A percentile compares a stretch with the other conserved stretches of the same genome.
Evolutionary conservation across 2,797 vertebrate genomes (phyloP).

Genomic region (Microtus agrestis): DNA sequence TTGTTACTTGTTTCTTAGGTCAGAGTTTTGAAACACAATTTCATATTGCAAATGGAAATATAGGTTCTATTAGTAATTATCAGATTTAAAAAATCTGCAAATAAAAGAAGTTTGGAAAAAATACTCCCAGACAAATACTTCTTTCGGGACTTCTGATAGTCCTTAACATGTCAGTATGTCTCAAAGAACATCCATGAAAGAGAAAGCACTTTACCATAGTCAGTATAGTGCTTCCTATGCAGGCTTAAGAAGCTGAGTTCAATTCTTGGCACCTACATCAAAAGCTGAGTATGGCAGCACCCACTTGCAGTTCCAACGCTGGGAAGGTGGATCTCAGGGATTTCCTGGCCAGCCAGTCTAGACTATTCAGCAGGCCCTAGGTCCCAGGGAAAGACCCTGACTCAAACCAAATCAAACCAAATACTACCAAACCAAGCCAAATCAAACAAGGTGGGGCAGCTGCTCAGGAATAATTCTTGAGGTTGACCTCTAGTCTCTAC

Average conservation of each 20-base stretch:
- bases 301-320: not conserved
- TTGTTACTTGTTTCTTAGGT: not conserved
- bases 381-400: not conserved
- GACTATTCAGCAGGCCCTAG: not conserved
- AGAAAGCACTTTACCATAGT: not conserved
- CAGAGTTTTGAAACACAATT: slow-evolving; percentile 11
- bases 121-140: not conserved
- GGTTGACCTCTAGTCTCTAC: not conserved
- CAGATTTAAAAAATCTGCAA: not conserved
- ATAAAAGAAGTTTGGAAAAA: not conserved
- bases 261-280: not conserved
- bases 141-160: not conserved
- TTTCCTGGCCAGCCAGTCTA: not conserved
- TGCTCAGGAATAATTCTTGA: not conserved
- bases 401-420: not conserved
- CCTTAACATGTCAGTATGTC: not conserved
- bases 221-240: not conserved
- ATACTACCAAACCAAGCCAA: not conserved
- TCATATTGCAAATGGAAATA: not conserved
- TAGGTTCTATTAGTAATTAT: not conserved
- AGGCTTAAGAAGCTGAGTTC: not conserved
- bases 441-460: not conserved
- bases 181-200: slow-evolving; percentile 8
- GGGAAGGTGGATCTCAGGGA: not conserved
- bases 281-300: not conserved